phyloP scores from a whole-genome alignment of 23 tunicate genomes.

The Aplidium turbinatum region DNA sequence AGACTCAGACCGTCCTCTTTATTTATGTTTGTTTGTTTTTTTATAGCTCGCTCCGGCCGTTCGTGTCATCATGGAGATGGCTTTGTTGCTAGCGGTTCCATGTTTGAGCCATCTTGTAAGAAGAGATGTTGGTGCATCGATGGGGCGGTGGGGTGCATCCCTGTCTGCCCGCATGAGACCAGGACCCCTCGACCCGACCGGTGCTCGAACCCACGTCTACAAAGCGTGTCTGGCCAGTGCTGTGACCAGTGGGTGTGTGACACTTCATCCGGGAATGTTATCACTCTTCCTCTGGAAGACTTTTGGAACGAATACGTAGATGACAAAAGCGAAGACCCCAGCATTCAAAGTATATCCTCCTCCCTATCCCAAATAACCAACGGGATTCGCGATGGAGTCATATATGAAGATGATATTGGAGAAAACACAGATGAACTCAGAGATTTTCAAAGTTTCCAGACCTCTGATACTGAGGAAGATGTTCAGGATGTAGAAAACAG shows the following conservation, averaged over 20 bases:
- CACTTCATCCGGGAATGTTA: conserved; percentile 22
- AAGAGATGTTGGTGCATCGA: conserved; percentile 83
- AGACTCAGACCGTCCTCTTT: too few species aligned
- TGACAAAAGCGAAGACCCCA: conserved; percentile 17
- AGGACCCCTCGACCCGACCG: conserved; percentile 44
- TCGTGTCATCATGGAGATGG: conserved; percentile 49
- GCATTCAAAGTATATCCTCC: not conserved
- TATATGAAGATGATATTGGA: conserved; percentile 51
- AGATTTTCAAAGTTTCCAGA: conserved; percentile 39
- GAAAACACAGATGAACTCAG: conserved; percentile 50
- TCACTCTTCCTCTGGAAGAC: conserved; percentile 50
- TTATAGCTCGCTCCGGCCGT: conserved; percentile 61
- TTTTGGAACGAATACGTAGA: conserved; percentile 76
- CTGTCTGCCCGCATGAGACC: conserved; percentile 74
- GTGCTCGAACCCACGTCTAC: conserved; percentile 73
- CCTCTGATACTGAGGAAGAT: conserved; percentile 6
- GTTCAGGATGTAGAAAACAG: conserved; percentile 3
- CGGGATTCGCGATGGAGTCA: conserved; percentile 30
- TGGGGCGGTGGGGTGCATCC: conserved; percentile 63
- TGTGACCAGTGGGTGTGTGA: conserved; percentile 80
- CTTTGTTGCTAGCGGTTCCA: conserved; percentile 46
- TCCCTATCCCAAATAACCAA: conserved; percentile 7
- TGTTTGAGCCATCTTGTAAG: conserved; percentile 72
- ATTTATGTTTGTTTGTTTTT: too few species aligned
- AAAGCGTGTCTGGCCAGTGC: conserved; percentile 53